Evolutionary conservation across 2,113 vertebrate species (phyloP), one percentile per base, ranked within the genome.

Genomic region (Chloropsis hardwickii): DNA sequence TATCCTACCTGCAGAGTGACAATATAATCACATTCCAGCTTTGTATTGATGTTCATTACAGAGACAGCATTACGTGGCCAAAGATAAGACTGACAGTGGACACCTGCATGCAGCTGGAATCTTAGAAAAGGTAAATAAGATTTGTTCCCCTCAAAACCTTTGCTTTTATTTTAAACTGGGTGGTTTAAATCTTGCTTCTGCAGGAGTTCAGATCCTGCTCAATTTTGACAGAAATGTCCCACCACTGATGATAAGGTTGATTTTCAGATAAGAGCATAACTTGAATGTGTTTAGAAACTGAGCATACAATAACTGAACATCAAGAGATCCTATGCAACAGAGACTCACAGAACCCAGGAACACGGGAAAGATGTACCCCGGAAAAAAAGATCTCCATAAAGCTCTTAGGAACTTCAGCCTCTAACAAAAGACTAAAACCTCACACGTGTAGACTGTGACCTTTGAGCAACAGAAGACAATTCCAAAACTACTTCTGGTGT

Each of bases 1-100:
- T 90, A 93, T 39, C 65, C 77, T 53, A 74, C 83, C 92, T 94
- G 81, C 81, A 70, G 54, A 88, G 66, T 81, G 79, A 96, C 73
- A 88, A 76, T 54, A 69, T 60, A 86, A 95, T 88, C 95, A 67
- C 74, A 80, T 80, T 88, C 78, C 53, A 69, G 48, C 91, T 92
- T 90, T 70, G 65, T 69, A 67, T 9, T 65, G 85, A 82, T 57
- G 81, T 66, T 88, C 61, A 81, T 88, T 91, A 84, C 42, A 72
- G 65, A 65, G 58, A 81, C 35, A 82, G 31, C 58, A 72, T 81
- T 86, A 93, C 0, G 0, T 42, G 66, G 86, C 64, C 56, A n/a
- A 86, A 78, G 22, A 44, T 39, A 85, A 92, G 25, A 50, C 44
- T 73, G 60, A 56, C 31, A 53, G 62, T n/a, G 85, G 89, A 90